Conservation (phyloP, 2,797 vertebrate genomes). For the Rousettus madagascariensis region DNA sequence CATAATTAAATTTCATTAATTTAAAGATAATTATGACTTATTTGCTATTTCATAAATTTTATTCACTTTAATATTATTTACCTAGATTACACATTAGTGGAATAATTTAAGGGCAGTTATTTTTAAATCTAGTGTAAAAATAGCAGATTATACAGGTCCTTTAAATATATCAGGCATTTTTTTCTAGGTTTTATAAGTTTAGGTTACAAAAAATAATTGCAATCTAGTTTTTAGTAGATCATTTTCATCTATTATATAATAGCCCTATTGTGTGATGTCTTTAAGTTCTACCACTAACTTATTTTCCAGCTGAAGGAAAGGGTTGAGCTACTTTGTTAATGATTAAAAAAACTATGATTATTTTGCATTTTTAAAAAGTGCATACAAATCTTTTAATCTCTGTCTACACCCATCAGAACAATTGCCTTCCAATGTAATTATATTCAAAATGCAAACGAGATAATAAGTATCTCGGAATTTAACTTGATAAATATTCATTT, state of each 20-base stretch:
- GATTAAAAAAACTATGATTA: conserved; percentile 66
- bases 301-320: conserved; percentile 75
- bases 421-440: conserved; percentile 77
- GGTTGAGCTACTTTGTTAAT: conserved; percentile 76
- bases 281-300: conserved; percentile 29
- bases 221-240: conserved; percentile 21
- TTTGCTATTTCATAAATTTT: conserved; percentile 14
- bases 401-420: conserved; percentile 73
- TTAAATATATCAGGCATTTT: neutral
- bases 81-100: neutral
- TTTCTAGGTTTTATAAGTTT: conserved; percentile 46
- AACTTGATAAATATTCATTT: conserved; percentile 83
- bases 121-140: conserved; percentile 11
- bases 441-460: conserved; percentile 77
- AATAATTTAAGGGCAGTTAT: neutral
- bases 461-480: conserved; percentile 77
- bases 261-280: neutral
- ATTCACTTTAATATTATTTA: neutral
- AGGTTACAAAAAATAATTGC: conserved; percentile 6
- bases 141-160: neutral
- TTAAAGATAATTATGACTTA: neutral
- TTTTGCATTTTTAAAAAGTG: conserved; percentile 82
- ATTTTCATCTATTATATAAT: conserved; percentile 46
- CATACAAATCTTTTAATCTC: conserved; percentile 81
- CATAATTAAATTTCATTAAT: neutral